These are phyloP conservation scores for Arrhamphus sclerolepis DNA, from an alignment of 2,797 vertebrate genomes.

Conservation along the genomic window DNA sequence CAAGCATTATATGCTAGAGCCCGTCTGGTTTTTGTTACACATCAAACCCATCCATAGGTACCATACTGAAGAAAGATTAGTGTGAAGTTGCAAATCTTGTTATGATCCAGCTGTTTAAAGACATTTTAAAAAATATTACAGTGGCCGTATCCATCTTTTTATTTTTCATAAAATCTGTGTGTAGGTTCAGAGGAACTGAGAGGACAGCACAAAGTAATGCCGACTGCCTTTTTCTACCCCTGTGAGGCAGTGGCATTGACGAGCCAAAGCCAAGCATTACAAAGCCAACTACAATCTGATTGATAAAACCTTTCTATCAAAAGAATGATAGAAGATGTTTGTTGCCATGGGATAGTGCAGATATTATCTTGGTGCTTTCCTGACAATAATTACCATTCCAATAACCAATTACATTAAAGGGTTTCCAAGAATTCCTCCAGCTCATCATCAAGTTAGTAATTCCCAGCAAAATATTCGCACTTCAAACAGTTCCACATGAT, in stretches of 20 bases:
- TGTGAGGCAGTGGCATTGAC: slow-evolving; percentile 49
- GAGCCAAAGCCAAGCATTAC: slow-evolving; percentile 49
- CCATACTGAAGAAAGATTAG: too few relatives aligned
- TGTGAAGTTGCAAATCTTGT: not conserved
- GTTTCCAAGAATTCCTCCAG: slow-evolving; percentile 63
- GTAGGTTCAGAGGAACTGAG: slow-evolving; percentile 30
- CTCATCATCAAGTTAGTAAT: slow-evolving; percentile 62
- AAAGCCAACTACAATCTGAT: slow-evolving; percentile 47
- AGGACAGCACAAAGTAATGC: slow-evolving; percentile 43
- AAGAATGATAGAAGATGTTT: slow-evolving; percentile 45
- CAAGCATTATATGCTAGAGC: not conserved
- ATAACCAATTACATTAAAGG: slow-evolving; percentile 72
- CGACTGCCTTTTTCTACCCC: slow-evolving; percentile 48
- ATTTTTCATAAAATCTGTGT: not conserved
- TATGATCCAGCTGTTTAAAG: not conserved
- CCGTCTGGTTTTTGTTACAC: not conserved
- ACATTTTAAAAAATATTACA: not conserved
- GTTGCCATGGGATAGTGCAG: slow-evolving; percentile 38
- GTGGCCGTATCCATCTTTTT: not conserved
- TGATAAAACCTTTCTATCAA: slow-evolving; percentile 51
- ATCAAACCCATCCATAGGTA: not conserved
- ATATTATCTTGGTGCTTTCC: slow-evolving; percentile 56
- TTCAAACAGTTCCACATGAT: slow-evolving; percentile 65
- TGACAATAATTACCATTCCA: slow-evolving; percentile 72
- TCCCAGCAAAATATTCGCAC: slow-evolving; percentile 59